phyloP scores from a whole-genome alignment of 2,797 vertebrate species.

The Scolopax rusticola region DNA sequence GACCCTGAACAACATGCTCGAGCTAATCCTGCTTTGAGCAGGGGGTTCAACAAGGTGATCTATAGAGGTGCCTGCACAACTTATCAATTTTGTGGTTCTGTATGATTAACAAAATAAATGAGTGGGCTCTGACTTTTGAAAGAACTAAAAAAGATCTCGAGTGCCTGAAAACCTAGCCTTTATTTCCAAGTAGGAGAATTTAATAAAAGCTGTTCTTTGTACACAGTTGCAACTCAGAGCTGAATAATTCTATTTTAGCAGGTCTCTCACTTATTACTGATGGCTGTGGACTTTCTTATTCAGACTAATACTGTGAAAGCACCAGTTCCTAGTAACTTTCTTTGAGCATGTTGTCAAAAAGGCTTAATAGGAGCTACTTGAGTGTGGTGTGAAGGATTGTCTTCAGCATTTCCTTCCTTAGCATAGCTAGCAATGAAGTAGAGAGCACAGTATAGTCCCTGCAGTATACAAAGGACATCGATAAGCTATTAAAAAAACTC shows the following conservation, averaged over 20 bases:
- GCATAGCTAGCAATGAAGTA: not conserved
- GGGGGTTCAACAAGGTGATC: rapidly evolving
- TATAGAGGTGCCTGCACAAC: not conserved
- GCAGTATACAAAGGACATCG: not conserved
- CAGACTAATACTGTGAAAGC: not conserved
- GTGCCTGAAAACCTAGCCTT: not conserved
- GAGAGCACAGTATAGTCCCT: not conserved
- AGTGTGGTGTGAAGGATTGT: not conserved
- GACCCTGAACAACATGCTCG: not conserved
- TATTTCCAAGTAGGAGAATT: not conserved
- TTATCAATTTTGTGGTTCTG: not conserved
- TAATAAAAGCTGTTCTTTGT: not conserved
- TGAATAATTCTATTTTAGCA: not conserved
- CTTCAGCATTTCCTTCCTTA: not conserved
- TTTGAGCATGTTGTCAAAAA: not conserved
- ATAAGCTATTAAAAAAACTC: not conserved
- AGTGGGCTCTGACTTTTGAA: not conserved
- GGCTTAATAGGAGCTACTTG: not conserved
- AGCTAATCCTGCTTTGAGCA: not conserved
- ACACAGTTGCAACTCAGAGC: not conserved
- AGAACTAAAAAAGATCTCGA: not conserved
- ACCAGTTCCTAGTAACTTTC: not conserved
- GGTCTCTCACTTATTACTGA: not conserved
- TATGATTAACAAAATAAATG: not conserved
- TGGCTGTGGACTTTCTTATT: not conserved